A percentile compares a stretch with the other conserved stretches of the same genome.
Conservation (phyloP, 2,888 invertebrate genomes). For the Clivina fossor region DNA sequence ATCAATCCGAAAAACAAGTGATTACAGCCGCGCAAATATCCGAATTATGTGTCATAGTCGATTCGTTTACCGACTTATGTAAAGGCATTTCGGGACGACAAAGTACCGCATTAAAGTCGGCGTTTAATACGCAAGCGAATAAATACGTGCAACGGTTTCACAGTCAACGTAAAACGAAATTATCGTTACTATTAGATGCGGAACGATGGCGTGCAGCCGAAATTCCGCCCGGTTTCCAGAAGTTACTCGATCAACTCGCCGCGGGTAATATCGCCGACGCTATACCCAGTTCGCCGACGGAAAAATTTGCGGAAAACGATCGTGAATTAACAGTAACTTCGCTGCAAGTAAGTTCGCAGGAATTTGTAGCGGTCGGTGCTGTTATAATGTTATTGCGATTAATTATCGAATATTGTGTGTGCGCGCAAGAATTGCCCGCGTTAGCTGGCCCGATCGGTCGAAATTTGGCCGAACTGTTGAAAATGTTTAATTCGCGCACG, state of each 20-base stretch:
- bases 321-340: slow-evolving; percentile 42
- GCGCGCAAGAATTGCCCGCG: slow-evolving; percentile 74
- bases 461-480: slow-evolving; percentile 83
- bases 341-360: slow-evolving; percentile 54
- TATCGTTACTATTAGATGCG: slow-evolving; percentile 81
- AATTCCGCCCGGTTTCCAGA: slow-evolving; percentile 86
- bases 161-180: slow-evolving; percentile 80
- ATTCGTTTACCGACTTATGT: slow-evolving; percentile 75
- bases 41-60: slow-evolving; percentile 73
- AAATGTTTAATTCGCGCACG: slow-evolving; percentile 83
- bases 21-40: slow-evolving; percentile 78
- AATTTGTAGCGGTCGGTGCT: slow-evolving; percentile 76
- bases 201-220: slow-evolving; percentile 95
- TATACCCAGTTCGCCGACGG: slow-evolving; percentile 48
- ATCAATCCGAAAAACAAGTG: slow-evolving; percentile 71
- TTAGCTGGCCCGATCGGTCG: slow-evolving; percentile 79
- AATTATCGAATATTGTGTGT: slow-evolving; percentile 88
- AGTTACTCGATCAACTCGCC: slow-evolving; percentile 72
- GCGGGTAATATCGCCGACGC: slow-evolving; percentile 51
- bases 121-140: slow-evolving; percentile 84
- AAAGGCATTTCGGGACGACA: slow-evolving; percentile 72
- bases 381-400: slow-evolving; percentile 86
- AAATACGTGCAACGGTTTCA: slow-evolving; percentile 92
- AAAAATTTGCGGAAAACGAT: slow-evolving; percentile 41
- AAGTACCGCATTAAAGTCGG: slow-evolving; percentile 78